These are phyloP conservation scores for Brachyptera putata DNA, from an alignment of 2,888 invertebrate genomes.

Conservation along the genomic window DNA sequence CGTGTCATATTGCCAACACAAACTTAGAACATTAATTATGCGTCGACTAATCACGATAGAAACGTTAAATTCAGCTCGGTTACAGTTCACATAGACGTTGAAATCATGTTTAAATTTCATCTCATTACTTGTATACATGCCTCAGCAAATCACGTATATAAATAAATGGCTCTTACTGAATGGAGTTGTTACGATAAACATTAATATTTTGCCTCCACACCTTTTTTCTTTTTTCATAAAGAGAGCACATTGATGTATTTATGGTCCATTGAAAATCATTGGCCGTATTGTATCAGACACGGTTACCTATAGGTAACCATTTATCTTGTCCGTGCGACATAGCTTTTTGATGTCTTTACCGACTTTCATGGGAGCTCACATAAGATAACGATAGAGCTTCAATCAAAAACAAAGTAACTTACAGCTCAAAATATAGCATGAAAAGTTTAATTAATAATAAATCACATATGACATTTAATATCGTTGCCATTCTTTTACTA, in stretches of 20 bases:
- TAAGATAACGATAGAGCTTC: no score
- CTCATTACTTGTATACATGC: no score
- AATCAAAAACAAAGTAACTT: no score
- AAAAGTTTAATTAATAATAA: no score
- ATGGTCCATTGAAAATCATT: conserved; percentile 33
- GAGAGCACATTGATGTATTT: conserved; percentile 29
- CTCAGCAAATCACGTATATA: no score
- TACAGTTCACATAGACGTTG: no score
- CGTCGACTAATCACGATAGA: no score
- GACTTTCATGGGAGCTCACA: conserved; percentile 12
- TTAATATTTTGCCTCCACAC: conserved; percentile 32
- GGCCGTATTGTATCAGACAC: conserved; percentile 26
- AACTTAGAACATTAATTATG: not conserved
- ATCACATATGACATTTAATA: no score
- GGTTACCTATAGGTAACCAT: conserved; percentile 18
- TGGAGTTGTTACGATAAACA: conserved; percentile 32
- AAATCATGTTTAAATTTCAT: not conserved
- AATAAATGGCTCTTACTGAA: conserved; percentile 14
- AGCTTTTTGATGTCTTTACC: conserved; percentile 22
- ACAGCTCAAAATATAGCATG: no score
- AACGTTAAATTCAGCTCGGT: no score
- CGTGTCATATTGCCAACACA: conserved; percentile 9
- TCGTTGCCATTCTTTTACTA: no score
- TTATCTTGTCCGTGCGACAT: conserved; percentile 26
- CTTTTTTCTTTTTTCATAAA: conserved; percentile 24